Conservation (phyloP, 2,888 invertebrate species). For the Zeuzera pyrina region DNA sequence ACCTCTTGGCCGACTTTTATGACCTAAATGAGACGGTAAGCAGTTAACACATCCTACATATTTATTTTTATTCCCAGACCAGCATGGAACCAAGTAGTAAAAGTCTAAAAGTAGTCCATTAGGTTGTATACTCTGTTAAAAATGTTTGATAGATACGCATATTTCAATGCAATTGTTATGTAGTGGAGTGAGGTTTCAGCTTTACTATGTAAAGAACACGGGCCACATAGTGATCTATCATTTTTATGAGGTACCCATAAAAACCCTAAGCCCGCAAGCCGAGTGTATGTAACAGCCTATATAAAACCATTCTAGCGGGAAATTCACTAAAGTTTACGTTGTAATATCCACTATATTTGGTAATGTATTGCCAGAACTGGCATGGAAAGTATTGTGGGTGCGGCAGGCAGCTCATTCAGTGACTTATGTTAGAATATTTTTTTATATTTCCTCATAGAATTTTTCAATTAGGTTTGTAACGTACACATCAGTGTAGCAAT, state of each 20-base stretch:
- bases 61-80: too few species aligned
- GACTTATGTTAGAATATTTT: slow-evolving; percentile 11
- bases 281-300: slow-evolving; percentile 65
- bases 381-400: slow-evolving; percentile 1
- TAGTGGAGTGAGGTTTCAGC: background rate
- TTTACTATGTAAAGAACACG: slow-evolving; percentile 31
- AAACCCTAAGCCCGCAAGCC: slow-evolving; percentile 54
- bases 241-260: slow-evolving; percentile 63
- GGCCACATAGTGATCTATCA: slow-evolving; percentile 53
- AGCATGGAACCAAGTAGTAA: background rate
- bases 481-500: too few species aligned
- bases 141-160: background rate
- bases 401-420: slow-evolving; percentile 10
- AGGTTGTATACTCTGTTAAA: background rate
- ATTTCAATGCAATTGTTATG: background rate
- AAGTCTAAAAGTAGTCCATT: background rate
- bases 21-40: too few species aligned
- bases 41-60: too few species aligned
- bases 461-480: too few species aligned
- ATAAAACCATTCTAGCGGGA: slow-evolving; percentile 51
- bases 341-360: slow-evolving; percentile 39
- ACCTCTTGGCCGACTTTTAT: too few species aligned
- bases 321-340: slow-evolving; percentile 49
- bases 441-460: too few species aligned
- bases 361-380: slow-evolving; percentile 22